Conservation (phyloP, 2,797 vertebrate species). For the Dendrocincla fuliginosa region DNA sequence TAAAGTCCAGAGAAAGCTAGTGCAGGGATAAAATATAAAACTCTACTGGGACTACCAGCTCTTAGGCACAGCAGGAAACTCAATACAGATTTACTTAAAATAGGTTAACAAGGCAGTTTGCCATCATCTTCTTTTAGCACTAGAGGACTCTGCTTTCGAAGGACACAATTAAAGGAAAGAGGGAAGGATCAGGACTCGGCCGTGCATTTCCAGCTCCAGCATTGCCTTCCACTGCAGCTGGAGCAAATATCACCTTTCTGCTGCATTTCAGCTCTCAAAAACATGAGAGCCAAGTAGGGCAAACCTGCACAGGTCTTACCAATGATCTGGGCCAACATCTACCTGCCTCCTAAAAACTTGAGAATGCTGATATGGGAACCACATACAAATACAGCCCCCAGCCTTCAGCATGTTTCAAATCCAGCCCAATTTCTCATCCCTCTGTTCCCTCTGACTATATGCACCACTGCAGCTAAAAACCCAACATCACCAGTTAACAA, state of each 20-base stretch:
- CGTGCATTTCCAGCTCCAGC: background rate
- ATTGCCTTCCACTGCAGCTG: background rate
- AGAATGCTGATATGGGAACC: background rate
- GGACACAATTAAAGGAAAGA: conserved; percentile 47
- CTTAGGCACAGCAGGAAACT: conserved; percentile 66
- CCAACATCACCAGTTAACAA: background rate
- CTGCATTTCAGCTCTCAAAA: background rate
- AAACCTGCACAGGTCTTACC: background rate
- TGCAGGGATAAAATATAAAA: conserved; percentile 50
- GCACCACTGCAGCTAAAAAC: background rate
- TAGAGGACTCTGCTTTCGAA: conserved; percentile 59
- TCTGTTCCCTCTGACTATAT: background rate
- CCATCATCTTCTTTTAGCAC: conserved; percentile 57
- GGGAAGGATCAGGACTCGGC: background rate
- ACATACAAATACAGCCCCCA: background rate
- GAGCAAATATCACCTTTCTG: background rate
- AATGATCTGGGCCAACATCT: background rate
- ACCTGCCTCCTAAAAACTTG: background rate
- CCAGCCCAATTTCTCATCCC: background rate
- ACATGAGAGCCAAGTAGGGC: background rate
- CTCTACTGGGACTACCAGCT: conserved; percentile 58
- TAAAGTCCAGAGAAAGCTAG: conserved; percentile 55
- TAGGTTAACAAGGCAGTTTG: conserved; percentile 69
- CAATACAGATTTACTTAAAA: conserved; percentile 68
- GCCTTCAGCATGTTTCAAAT: background rate